Base-by-base conservation (phyloP, 2,888 invertebrate species). In the Dolomedes plantarius region DNA sequence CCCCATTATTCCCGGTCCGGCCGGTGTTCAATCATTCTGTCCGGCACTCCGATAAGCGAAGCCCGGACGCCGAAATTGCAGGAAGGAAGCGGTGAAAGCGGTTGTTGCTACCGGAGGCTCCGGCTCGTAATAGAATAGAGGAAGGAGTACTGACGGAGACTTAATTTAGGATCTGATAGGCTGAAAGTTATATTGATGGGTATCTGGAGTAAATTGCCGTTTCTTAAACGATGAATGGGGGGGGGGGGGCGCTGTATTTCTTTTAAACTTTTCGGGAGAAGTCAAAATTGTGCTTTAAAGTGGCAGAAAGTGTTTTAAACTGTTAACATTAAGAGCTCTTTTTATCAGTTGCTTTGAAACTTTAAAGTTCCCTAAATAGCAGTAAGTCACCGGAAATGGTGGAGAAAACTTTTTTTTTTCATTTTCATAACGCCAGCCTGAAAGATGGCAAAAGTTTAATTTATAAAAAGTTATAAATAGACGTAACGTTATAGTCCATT, bases 1-100 rank as follows among this genome's bases (percentile, higher is more conserved):
- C 32, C 72, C 29, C 72, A 32, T 67, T 32, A 67, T 56, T 41
- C 46, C 75, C 69, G 75, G 82, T 36, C 68, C 72, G 67, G 67
- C 67, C 67, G 83, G 83, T 73, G 83, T 85, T 85, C 83, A 85
- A 85, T 85, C 83, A 85, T 85, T 77, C 83, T 85, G 83, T 85
- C 83, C 83, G 83, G 83, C 73, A 23, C 56, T 29, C 41, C 41
- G 83, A 85, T 85, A 85, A 85, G 83, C 65, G 36, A 85, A 31
- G 67, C 36, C 83, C 72, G 83, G 83, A 78, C 76, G 82, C 67
- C 39, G 83, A 73, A 85, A 85, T 85, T 85, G 77, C 83, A 85
- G 83, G 83, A 85, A 85, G 83, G 83, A 85, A 85, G 83, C 83
- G 83, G 83, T 85, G 83, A 77, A 67, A 77, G 83, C 77, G 83